phyloP scores from a whole-genome alignment of 2,113 vertebrate species.

The Malurus cyaneus region DNA sequence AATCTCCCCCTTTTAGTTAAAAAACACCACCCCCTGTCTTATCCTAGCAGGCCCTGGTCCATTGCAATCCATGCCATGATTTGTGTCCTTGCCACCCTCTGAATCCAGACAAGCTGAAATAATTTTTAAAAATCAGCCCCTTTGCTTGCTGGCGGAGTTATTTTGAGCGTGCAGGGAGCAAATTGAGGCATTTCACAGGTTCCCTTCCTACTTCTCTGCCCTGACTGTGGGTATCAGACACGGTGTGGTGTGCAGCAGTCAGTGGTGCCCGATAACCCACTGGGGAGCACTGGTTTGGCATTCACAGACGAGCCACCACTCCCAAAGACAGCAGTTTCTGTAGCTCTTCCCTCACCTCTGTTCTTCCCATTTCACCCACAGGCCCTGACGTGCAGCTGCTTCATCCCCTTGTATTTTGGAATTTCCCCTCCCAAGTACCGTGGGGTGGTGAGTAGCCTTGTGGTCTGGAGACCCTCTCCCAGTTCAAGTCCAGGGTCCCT shows the following conservation, averaged over 20 bases:
- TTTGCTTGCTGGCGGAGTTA: not conserved
- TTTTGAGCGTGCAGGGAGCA: not conserved
- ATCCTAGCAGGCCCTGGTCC: not conserved
- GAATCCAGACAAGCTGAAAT: not conserved
- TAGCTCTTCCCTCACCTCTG: not conserved
- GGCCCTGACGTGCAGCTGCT: slow-evolving; percentile 81
- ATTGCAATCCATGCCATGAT: not conserved
- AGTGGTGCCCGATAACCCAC: not conserved
- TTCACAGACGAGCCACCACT: not conserved
- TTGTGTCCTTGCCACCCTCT: not conserved
- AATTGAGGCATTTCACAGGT: not conserved
- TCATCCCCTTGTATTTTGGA: slow-evolving; percentile 75
- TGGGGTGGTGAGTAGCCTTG: slow-evolving; percentile 58
- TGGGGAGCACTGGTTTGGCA: not conserved
- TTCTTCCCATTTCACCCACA: not conserved
- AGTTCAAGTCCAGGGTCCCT: not conserved
- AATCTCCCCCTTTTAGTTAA: not conserved
- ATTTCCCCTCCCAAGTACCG: slow-evolving; percentile 37
- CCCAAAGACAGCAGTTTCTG: not conserved
- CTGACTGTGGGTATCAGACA: not conserved
- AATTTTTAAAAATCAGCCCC: not conserved
- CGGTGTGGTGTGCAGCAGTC: not conserved
- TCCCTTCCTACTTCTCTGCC: not conserved
- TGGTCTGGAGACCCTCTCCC: not conserved
- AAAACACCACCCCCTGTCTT: not conserved